A percentile compares a stretch with the other conserved stretches of the same genome.
phyloP scores from a whole-genome alignment of 1,140 invertebrate species.

The Drosophila rufa region DNA sequence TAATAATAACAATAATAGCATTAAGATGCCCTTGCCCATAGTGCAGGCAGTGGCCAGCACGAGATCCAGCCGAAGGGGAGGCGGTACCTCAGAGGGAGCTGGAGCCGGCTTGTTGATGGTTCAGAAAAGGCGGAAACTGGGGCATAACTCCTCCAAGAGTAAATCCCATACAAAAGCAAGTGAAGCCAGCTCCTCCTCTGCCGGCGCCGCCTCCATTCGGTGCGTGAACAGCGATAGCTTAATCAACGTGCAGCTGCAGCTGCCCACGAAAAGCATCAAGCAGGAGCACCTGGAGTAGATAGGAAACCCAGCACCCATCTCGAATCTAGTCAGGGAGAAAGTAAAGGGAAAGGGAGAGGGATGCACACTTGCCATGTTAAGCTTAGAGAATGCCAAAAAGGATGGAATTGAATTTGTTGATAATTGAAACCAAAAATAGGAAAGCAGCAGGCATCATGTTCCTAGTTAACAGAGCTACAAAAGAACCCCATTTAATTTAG shows the following conservation, averaged over 20 bases:
- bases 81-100: slow-evolving; percentile 2
- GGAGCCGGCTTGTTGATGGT: not conserved
- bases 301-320: slow-evolving; percentile 21
- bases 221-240: slow-evolving; percentile 67
- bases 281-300: slow-evolving; percentile 60
- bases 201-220: slow-evolving; percentile 44
- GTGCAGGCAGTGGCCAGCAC: slow-evolving; percentile 26
- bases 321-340: slow-evolving; percentile 61
- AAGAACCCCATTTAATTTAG: slow-evolving; percentile 3
- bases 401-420: slow-evolving; percentile 36
- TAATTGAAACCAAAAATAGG: slow-evolving; percentile 52
- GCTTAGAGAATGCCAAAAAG: not conserved
- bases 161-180: not conserved
- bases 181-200: slow-evolving; percentile 9
- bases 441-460: slow-evolving; percentile 30
- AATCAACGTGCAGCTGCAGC: slow-evolving; percentile 51
- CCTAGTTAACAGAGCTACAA: slow-evolving; percentile 38
- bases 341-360: slow-evolving; percentile 6
- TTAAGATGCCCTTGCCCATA: slow-evolving; percentile 67
- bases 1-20: slow-evolving; percentile 44
- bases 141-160: not conserved
- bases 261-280: slow-evolving; percentile 67
- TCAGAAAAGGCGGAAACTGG: slow-evolving; percentile 13
- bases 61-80: slow-evolving; percentile 26
- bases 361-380: slow-evolving; percentile 48